Evolutionary conservation across 2,888 invertebrate species (phyloP).

Genomic region (Argyresthia goedartella): DNA sequence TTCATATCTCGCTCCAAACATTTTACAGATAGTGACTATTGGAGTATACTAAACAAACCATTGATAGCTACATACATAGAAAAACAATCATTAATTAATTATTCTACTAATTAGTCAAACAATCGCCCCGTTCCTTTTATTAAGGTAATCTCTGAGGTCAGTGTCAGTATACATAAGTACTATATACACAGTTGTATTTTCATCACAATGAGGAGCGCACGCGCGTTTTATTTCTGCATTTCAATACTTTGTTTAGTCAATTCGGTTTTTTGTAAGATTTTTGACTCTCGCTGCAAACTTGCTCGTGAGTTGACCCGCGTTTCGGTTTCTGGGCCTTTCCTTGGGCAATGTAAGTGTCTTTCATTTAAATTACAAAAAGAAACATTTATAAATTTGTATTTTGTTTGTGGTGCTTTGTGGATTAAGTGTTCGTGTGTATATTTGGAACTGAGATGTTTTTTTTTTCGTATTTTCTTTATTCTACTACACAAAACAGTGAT

Average conservation of each 20-base stretch:
- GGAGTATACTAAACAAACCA: neutral
- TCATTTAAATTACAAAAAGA: no score
- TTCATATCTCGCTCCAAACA: no score
- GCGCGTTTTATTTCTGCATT: neutral
- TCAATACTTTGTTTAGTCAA: neutral
- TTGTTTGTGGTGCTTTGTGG: no score
- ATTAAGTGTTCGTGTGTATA: no score
- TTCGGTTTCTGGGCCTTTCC: constrained; percentile 23
- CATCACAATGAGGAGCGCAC: constrained; percentile 27
- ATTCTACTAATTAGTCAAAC: no score
- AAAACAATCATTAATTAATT: no score
- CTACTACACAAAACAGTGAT: no score
- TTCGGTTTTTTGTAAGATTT: constrained; percentile 21
- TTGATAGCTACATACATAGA: neutral
- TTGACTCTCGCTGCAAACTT: constrained; percentile 46
- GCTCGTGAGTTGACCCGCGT: constrained; percentile 39
- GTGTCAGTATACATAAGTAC: neutral
- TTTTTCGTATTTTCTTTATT: no score
- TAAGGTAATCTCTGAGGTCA: neutral
- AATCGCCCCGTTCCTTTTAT: no score
- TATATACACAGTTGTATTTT: neutral
- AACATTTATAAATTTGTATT: no score
- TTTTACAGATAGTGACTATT: no score
- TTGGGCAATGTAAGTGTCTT: constrained; percentile 47
- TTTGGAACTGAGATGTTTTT: no score